Conservation (phyloP, 2,888 invertebrate genomes). For the Zhuqinia jingwanae region DNA sequence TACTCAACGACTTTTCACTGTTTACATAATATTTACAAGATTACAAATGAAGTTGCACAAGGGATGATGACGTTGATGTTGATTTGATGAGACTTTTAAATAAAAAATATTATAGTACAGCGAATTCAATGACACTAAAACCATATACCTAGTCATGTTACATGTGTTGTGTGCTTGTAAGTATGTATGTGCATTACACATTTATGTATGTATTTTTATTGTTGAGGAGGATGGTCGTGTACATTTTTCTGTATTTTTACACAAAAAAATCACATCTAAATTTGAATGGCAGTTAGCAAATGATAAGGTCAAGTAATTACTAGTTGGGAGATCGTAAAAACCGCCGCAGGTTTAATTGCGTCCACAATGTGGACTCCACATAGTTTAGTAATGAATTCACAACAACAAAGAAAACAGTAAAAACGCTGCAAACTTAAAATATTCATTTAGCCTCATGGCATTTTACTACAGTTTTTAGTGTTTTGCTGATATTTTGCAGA, state of each 20-base stretch:
- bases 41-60: slow-evolving; percentile 10
- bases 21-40: not conserved
- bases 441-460: slow-evolving; percentile 3
- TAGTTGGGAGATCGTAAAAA: slow-evolving; percentile 16
- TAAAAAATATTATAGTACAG: not conserved
- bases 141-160: not conserved
- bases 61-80: not conserved
- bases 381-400: not conserved
- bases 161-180: no score
- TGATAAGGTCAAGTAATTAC: slow-evolving; percentile 58
- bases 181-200: no score
- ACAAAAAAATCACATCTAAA: slow-evolving; percentile 48
- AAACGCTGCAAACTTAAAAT: not conserved
- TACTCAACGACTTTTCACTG: not conserved
- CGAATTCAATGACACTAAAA: slow-evolving; percentile 53
- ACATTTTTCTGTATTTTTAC: slow-evolving; percentile 16
- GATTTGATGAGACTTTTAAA: not conserved
- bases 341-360: slow-evolving; percentile 48
- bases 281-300: slow-evolving; percentile 50
- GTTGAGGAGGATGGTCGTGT: not conserved
- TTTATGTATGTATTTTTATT: slow-evolving; percentile 8
- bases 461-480: slow-evolving; percentile 13
- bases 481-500: not conserved
- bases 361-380: slow-evolving; percentile 6
- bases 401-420: not conserved